Evolutionary conservation across 2,113 vertebrate genomes (phyloP), one percentile per base, ranked within the genome.

Genomic region (Dendrocopos noguchii): DNA sequence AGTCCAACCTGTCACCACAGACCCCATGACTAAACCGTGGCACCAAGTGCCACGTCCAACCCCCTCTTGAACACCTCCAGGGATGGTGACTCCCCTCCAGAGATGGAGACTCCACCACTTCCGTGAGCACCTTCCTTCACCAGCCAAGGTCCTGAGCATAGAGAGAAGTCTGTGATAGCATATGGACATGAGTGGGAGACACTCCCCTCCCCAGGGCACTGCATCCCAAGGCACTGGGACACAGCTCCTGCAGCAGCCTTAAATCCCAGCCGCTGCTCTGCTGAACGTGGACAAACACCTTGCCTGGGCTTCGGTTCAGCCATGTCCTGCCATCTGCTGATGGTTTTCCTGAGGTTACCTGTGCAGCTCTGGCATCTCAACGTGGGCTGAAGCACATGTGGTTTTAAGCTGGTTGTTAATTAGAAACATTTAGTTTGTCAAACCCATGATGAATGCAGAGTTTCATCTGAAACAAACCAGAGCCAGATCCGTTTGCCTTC

Each of bases 371-470:
- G 95, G 94, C 84, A 11, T 95, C 93, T 94, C 93, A 96, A 95
- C 90, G 10, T 25, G 73, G 63, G 92, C 95, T 88, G 95, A 47
- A 95, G 88, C 95, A 96, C 97, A 97, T 97, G 95, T 97, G 97
- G 94, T 92, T 97, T 97, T 96, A 97, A 96, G 95, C 87, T 95
- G 94, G 94, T 95, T 97, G 96, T 94, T 97, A 98, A 97, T 97
- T 96, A 94, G 94, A 97, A 98, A 96, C 95, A 91, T 97, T 97
- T 97, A 97, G 87, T 93, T 95, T 91, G 65, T 96, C 96, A 97
- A 94, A 90, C 50, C 82, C 77, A 84, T 97, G 97, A 97, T 97
- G 96, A 97, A 97, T 95, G 94, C 96, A 77, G 83, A 81, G 78
- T 95, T 97, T 95, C 97, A 94, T 94, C 39, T 96, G 97, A 98